Base-by-base conservation (phyloP, 2,113 vertebrate species). In the Labrus mixtus region DNA sequence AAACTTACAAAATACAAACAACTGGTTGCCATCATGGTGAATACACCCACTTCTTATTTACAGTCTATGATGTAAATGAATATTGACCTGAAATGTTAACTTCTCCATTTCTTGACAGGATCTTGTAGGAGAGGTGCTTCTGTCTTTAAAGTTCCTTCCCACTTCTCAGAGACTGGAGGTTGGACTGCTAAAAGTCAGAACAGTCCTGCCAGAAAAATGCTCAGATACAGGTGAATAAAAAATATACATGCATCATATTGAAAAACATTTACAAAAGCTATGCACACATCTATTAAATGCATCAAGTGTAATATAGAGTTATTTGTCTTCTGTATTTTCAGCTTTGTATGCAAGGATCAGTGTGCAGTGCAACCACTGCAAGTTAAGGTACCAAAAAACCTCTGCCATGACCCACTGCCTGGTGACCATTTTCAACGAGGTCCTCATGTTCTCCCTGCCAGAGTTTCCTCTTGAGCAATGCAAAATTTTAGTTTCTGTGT, bases 151-250 rank as follows among this genome's bases (percentile, higher is more conserved):
- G 90, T 94, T 94, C 59, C 89, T 95, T 41, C 94, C 94, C 19
- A 94, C 93, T 8, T 93, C 93, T 61, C 94, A 95, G 82, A 95
- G 93, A 78, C 86, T 94, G 36, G 95, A 96, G 71, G 86, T 95
- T 5, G 92, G 93, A 22, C 76, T 95, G 65, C 76, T 95, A 13
- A 95, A 95, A 85, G 85, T 95, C 68, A 93, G 81, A 88, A 89
- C 76, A 0, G 66, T 67, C 41, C 78, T 68, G 41, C 29, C 57
- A 45, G 76, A 87, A 20, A 76, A 11, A 2, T 1, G 15, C 8
- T 78, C 88, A 29, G 72, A 72, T 61, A 8, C 68, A 60, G 92
- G 92, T 91, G 78, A 57, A 60, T 48, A 53, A 57, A 11, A 45
- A 53, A 63, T 29, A 68, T 13, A 20, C 29, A 6, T 33, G 4